Evolutionary conservation across 37 sponge, comb jelly and placozoan genomes (phyloP).

Genomic region (Ephydatia muelleri): DNA sequence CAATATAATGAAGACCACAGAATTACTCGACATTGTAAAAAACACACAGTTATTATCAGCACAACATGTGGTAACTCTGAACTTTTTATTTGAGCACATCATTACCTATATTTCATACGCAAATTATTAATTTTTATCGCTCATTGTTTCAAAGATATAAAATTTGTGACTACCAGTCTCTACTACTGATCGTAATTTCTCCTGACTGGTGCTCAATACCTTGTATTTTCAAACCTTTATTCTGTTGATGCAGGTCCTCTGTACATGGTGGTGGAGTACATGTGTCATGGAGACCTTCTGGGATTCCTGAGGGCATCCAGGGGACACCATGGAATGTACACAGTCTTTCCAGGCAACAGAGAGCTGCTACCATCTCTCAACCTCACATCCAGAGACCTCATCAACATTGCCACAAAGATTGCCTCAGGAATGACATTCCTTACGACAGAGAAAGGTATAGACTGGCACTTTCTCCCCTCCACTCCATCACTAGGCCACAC

Average conservation of each 20-base stretch:
- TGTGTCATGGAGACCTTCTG: constrained; percentile 83
- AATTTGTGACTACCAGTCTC: no score
- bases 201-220: no score
- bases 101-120: no score
- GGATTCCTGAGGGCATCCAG: constrained; percentile 72
- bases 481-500: neutral
- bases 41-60: no score
- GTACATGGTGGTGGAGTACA: constrained; percentile 73
- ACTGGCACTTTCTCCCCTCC: neutral
- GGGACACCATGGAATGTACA: constrained; percentile 57
- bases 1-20: no score
- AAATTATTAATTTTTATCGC: no score
- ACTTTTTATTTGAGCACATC: no score
- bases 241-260: constrained; percentile 34
- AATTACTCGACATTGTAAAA: no score
- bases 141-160: no score
- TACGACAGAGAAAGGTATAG: constrained; percentile 10
- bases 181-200: no score
- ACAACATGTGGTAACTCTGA: no score
- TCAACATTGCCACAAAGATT: constrained; percentile 64
- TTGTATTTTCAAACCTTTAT: no score
- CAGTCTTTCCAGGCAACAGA: constrained; percentile 47
- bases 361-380: constrained; percentile 40
- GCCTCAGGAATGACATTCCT: constrained; percentile 74
- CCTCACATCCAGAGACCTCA: constrained; percentile 60